phyloP scores from a whole-genome alignment of 2,888 invertebrate genomes.

The Campoplex capitator region DNA sequence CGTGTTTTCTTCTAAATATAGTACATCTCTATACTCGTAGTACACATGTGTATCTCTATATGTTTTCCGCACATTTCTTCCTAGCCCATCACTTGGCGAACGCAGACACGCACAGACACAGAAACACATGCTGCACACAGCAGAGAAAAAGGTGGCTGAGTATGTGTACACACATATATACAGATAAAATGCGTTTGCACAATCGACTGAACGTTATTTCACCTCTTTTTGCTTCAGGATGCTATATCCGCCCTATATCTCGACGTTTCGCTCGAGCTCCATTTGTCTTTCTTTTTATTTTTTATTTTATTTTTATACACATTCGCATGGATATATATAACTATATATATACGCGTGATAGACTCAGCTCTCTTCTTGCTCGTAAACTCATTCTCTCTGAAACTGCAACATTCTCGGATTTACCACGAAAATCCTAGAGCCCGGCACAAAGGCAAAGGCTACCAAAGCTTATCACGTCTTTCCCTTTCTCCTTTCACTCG shows the following conservation, averaged over 20 bases:
- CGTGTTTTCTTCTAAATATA: slow-evolving; percentile 16
- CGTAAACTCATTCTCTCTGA: slow-evolving; percentile 3
- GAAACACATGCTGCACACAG: background rate
- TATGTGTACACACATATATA: background rate
- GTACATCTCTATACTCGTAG: slow-evolving; percentile 1
- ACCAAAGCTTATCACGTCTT: background rate
- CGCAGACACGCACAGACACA: background rate
- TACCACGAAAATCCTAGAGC: background rate
- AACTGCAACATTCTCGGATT: slow-evolving; percentile 17
- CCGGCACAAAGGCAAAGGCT: background rate
- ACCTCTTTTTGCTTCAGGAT: slow-evolving; percentile 27
- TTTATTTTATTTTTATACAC: background rate
- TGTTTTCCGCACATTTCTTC: slow-evolving; percentile 13
- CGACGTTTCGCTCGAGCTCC: slow-evolving; percentile 42
- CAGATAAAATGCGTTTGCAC: slow-evolving; percentile 34
- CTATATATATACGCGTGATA: background rate
- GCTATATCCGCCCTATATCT: slow-evolving; percentile 39
- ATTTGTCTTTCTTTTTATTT: slow-evolving; percentile 33
- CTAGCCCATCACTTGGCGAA: slow-evolving; percentile 27
- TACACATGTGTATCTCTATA: background rate
- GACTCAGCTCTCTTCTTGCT: slow-evolving; percentile 13
- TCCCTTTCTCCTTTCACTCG: too few relatives aligned
- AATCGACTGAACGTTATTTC: slow-evolving; percentile 46
- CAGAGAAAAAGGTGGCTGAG: too few relatives aligned
- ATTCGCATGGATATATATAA: background rate